These are phyloP conservation scores for Sardina pilchardus DNA, from an alignment of 2,113 vertebrate species.

Conservation along the genomic window DNA sequence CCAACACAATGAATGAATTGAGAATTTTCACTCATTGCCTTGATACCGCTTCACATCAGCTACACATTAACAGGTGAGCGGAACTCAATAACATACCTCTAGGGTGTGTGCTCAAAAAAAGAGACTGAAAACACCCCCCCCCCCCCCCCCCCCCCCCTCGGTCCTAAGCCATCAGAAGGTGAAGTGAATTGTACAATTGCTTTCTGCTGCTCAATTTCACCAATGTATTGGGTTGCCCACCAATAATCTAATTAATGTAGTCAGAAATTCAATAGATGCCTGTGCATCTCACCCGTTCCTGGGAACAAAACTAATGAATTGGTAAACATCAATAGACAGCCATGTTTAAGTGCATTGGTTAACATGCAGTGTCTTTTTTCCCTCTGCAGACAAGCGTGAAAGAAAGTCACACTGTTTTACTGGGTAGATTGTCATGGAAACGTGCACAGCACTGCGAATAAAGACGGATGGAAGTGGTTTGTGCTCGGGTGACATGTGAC, in stretches of 20 bases:
- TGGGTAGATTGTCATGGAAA: background rate
- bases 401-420: background rate
- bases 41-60: too few species aligned
- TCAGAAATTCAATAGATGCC: constrained; percentile 4
- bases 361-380: background rate
- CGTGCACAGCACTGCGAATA: background rate
- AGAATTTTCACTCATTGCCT: too few species aligned
- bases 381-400: background rate
- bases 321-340: background rate
- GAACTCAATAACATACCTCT: too few species aligned
- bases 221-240: background rate
- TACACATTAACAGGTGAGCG: too few species aligned
- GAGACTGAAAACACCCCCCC: too few species aligned
- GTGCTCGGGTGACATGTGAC: constrained; percentile 28
- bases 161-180: too few species aligned
- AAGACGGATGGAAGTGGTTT: background rate
- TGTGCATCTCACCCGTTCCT: background rate
- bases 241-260: background rate
- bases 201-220: background rate
- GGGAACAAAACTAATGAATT: background rate
- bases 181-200: background rate
- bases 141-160: too few species aligned
- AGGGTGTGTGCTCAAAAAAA: too few species aligned
- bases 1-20: too few species aligned
- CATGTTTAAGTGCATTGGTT: constrained; percentile 13